Evolutionary conservation across 2,888 invertebrate species (phyloP).

Genomic region (Caenorhabditis wallacei): DNA sequence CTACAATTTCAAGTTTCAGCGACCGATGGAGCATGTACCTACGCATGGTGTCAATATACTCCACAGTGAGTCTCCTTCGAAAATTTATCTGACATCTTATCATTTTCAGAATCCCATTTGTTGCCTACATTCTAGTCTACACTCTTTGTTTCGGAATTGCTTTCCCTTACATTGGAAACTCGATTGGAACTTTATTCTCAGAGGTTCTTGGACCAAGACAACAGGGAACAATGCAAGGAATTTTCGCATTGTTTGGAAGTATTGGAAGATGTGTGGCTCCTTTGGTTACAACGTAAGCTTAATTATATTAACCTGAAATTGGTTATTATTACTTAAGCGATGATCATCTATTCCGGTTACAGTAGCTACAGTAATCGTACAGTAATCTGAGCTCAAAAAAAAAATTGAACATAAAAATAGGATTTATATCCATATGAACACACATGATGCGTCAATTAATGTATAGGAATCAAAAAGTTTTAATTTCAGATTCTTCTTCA

Average conservation of each 20-base stretch:
- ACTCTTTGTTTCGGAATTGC: conserved; percentile 67
- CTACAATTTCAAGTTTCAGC: conserved; percentile 18
- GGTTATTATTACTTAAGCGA: too few species aligned
- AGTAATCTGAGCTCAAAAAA: too few species aligned
- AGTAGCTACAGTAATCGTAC: too few species aligned
- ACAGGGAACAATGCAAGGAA: conserved; percentile 72
- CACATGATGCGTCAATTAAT: too few species aligned
- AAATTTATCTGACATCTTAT: neutral
- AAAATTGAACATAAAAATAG: too few species aligned
- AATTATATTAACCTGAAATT: too few species aligned
- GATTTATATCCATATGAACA: too few species aligned
- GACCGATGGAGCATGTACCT: conserved; percentile 67
- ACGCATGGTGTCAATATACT: conserved; percentile 66
- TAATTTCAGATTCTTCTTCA: conserved; percentile 60
- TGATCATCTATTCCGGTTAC: too few species aligned
- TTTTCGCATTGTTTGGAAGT: conserved; percentile 65
- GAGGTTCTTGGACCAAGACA: conserved; percentile 72
- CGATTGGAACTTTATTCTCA: conserved; percentile 68
- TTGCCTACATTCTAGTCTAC: conserved; percentile 64
- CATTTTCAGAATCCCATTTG: conserved; percentile 55
- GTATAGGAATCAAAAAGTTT: neutral
- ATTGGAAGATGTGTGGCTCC: conserved; percentile 67
- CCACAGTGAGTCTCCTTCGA: conserved; percentile 34
- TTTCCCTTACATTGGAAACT: conserved; percentile 69
- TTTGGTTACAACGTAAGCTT: conserved; percentile 59